Base-by-base conservation (phyloP, 2,888 invertebrate species). In the Eurytoma adleriae region DNA sequence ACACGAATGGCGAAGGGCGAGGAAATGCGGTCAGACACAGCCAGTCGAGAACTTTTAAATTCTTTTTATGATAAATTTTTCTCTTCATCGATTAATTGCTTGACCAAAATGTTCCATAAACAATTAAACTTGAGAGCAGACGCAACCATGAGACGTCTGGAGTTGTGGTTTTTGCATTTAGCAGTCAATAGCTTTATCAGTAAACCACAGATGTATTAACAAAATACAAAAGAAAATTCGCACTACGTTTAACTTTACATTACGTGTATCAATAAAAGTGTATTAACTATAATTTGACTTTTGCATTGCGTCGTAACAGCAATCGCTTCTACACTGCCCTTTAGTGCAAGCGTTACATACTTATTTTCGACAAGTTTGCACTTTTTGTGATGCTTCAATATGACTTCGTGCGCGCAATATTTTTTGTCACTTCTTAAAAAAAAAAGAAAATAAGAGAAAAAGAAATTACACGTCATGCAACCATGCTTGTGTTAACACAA, bases 1-100 rank as follows among this genome's bases (percentile, higher is more conserved):
- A 87, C 85, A 85, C 85, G 83, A 80, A 83, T 84, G 86, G 85
- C 85, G 83, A 85, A 86, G 79, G 81, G 82, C 70, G 73, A 82
- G 76, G 79, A 81, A 79, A 79, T 81, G 79, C 79, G 79, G 66
- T 82, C 62, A 79, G 69, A 82, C 81, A 82, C 79, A 82, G 81
- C 81, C 81, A 82, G 78, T 79, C 69, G 78, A 81, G 68, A 81
- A 81, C 67, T 62, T 72, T 78, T 40, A 40, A 40, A 40, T 73
- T 70, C 77, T 66, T 59, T 62, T 71, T 54, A 61, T 61, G 56
- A 56, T 81, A 14, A 73, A 69, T 67, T 66, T 24, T 71, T 57
- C 0, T 76, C 48, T 57, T 62, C 62, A 68, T 61, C 40, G 57
- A 72, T 66, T 74, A 59, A 78, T 75, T 75, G 66, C 50, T 81